Conservation (phyloP, 2,797 vertebrate genomes). For the Eutrigla gurnardus region DNA sequence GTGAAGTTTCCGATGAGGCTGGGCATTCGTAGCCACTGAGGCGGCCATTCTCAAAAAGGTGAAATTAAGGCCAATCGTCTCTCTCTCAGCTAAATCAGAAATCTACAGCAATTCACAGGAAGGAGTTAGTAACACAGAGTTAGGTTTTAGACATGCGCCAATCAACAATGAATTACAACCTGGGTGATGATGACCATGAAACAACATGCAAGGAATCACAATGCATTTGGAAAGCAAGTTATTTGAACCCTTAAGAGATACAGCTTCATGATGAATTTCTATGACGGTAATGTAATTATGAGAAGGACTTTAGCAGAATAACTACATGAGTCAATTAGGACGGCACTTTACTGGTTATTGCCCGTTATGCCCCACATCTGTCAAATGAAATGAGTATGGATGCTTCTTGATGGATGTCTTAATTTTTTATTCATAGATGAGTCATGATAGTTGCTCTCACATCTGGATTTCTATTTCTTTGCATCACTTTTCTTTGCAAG, state of each 20-base stretch:
- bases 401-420: neutral
- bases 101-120: conserved; percentile 91
- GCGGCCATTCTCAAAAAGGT: conserved; percentile 91
- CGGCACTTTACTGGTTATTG: neutral
- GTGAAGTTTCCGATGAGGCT: conserved; percentile 81
- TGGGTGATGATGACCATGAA: conserved; percentile 30
- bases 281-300: neutral
- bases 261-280: conserved; percentile 12
- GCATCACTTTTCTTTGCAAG: neutral
- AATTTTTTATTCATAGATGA: neutral
- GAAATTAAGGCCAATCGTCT: conserved; percentile 88
- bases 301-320: neutral
- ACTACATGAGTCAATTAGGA: conserved; percentile 5
- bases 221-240: conserved; percentile 15
- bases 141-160: conserved; percentile 79
- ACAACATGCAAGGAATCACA: conserved; percentile 62
- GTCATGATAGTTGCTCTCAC: neutral
- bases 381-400: neutral
- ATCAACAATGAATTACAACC: conserved; percentile 87
- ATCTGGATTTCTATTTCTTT: neutral
- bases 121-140: conserved; percentile 88
- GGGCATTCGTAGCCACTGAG: conserved; percentile 81
- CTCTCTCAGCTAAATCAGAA: conserved; percentile 92
- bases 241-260: conserved; percentile 1
- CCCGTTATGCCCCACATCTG: neutral